These are phyloP conservation scores for Cosmia trapezina DNA, from an alignment of 2,888 invertebrate species.

Conservation along the genomic window DNA sequence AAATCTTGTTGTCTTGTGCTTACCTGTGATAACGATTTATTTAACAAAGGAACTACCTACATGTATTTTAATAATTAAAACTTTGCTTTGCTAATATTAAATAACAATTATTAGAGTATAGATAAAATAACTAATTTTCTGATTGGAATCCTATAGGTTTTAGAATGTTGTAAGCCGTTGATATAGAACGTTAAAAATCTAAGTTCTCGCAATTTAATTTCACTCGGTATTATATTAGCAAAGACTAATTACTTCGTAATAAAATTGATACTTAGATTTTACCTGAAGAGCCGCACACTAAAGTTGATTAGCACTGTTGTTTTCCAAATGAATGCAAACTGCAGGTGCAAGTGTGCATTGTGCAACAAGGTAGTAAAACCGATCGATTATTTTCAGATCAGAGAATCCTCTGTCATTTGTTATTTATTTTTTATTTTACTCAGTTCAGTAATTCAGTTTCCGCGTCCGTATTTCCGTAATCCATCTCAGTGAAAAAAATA, in stretches of 20 bases:
- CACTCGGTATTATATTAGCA: background rate
- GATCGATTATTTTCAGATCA: conserved; percentile 29
- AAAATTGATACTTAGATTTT: background rate
- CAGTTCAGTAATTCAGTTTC: too few species aligned
- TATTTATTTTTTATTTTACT: conserved; percentile 33
- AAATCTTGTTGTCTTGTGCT: background rate
- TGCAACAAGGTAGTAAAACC: conserved; percentile 19
- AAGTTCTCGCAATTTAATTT: background rate
- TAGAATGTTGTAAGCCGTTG: background rate
- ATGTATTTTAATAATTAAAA: too few species aligned
- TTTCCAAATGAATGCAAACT: background rate
- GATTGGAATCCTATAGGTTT: conserved; percentile 12
- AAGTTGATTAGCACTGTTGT: background rate
- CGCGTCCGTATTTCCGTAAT: conserved; percentile 31
- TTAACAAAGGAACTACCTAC: background rate
- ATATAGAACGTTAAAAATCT: background rate
- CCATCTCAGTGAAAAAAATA: conserved; percentile 13
- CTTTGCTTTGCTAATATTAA: too few species aligned
- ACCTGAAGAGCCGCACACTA: conserved; percentile 14
- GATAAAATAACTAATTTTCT: too few species aligned
- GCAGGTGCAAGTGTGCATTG: conserved; percentile 8
- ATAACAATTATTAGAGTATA: too few species aligned
- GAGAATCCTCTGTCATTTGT: conserved; percentile 12
- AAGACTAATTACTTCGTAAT: background rate
- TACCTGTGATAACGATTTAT: background rate